Conservation (phyloP, 1,140 invertebrate genomes). For the Brachionus manjavacas region DNA sequence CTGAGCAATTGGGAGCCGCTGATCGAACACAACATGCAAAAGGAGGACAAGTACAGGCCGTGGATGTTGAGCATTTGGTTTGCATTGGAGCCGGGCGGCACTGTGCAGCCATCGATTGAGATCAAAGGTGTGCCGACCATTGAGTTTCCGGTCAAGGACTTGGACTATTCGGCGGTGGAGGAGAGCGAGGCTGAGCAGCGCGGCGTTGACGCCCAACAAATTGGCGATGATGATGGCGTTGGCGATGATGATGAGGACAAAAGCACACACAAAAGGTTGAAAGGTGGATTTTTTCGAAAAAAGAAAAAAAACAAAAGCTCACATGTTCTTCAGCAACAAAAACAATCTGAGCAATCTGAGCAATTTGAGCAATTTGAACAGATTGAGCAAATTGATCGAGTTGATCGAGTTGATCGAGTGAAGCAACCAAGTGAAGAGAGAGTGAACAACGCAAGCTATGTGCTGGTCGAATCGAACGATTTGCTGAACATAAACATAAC, state of each 20-base stretch:
- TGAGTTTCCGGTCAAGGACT: slow-evolving; percentile 27
- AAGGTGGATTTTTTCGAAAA: neutral
- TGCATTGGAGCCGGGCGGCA: slow-evolving; percentile 24
- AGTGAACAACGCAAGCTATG: slow-evolving; percentile 19
- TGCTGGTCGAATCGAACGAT: slow-evolving; percentile 34
- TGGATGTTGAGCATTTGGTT: slow-evolving; percentile 59
- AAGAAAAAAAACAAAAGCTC: neutral
- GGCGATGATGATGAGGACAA: neutral
- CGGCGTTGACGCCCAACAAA: neutral
- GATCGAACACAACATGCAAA: slow-evolving; percentile 68
- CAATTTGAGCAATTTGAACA: no score
- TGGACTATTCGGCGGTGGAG: neutral
- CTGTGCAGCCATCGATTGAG: slow-evolving; percentile 1
- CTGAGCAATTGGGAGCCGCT: slow-evolving; percentile 72
- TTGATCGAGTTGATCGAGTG: no score
- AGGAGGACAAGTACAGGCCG: slow-evolving; percentile 66
- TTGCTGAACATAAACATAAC: slow-evolving; percentile 38
- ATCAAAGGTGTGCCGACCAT: neutral
- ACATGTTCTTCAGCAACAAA: no score
- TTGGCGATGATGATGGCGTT: neutral
- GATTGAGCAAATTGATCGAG: neutral
- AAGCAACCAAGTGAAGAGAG: no score
- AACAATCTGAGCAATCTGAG: no score
- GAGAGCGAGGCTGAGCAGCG: neutral
- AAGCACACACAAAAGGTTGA: neutral